Percentiles rank a stretch among this genome's conserved stretches.
Evolutionary conservation across 2,888 invertebrate species (phyloP).

Genomic region (Creontiades dilutus): DNA sequence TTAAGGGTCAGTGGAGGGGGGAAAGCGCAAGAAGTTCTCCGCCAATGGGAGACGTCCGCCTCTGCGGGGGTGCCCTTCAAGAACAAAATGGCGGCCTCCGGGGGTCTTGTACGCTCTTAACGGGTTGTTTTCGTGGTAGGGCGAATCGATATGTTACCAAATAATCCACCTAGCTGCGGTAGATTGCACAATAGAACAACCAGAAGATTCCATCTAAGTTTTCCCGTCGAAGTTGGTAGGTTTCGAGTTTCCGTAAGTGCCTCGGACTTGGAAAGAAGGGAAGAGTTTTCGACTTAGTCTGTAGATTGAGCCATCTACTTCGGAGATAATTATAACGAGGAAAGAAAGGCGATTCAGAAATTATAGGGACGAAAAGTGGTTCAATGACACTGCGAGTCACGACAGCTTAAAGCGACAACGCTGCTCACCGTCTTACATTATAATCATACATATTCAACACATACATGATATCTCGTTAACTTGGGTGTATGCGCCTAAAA

Average conservation of each 20-base stretch:
- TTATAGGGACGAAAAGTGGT: too few relatives aligned
- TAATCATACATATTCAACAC: too few relatives aligned
- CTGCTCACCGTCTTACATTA: too few relatives aligned
- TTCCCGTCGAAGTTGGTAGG: constrained; percentile 53
- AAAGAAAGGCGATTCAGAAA: background rate
- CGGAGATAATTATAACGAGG: background rate
- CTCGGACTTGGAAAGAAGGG: constrained; percentile 33
- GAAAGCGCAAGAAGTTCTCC: constrained; percentile 58
- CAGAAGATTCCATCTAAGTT: constrained; percentile 65
- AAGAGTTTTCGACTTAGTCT: constrained; percentile 24
- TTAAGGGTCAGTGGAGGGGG: constrained; percentile 64
- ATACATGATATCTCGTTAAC: too few relatives aligned
- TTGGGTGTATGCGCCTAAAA: too few relatives aligned
- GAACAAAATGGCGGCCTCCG: constrained; percentile 71
- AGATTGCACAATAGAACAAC: constrained; percentile 72
- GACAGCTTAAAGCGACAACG: too few relatives aligned
- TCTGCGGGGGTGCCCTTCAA: constrained; percentile 43
- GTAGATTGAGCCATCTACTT: constrained; percentile 5
- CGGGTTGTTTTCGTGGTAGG: constrained; percentile 65
- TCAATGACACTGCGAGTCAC: background rate
- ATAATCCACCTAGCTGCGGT: constrained; percentile 68
- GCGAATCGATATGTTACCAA: constrained; percentile 70
- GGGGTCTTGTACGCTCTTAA: constrained; percentile 42
- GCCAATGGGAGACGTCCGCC: constrained; percentile 53
- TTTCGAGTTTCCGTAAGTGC: constrained; percentile 22